Evolutionary conservation across 2,888 invertebrate genomes (phyloP), one percentile per base, ranked within the genome.

Genomic region (Mimas tiliae): DNA sequence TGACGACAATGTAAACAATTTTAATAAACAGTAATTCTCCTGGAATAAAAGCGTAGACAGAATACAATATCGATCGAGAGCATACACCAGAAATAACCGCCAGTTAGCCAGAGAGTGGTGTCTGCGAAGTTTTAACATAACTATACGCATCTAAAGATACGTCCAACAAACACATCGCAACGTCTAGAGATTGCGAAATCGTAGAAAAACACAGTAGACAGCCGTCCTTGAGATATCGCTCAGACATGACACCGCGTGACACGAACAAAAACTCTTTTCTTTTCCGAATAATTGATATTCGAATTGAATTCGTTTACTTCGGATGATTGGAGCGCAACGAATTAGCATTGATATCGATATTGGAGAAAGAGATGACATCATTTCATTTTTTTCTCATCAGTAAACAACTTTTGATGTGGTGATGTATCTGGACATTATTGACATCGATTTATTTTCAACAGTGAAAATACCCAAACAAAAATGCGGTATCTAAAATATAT

Each of bases 61-160:
- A 53, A 8, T 19, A 38, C 9, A 12, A 9, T 66, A 73, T 72
- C 68, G 70, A 75, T 69, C 70, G 70, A 47, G 63, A 21, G 66
- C 62, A 63, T 68, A 58, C 45, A 71, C 72, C 72, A 75, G 66
- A 80, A 77, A 79, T 79, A 82, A 74, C 70, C 62, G 64, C 67
- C 68, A 67, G 65, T 72, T 73, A 67, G 27, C 38, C n/a, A 67
- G 67, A 50, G 69, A 67, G 70, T 71, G 70, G 70, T 67, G 69
- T 76, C 72, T 75, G 76, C 68, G 70, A 68, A 73, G 69, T 72
- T 72, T 72, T 68, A 73, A 68, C 53, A 67, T 58, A n/a, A n/a
- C 67, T 65, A 62, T 50, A 62, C 65, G 50, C 62, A 48, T 65
- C 52, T 53, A 53, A 53, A 64, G 55, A 58, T 45, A 65, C 63